Base-by-base conservation (phyloP, 2,113 vertebrate genomes). In the Strix uralensis region DNA sequence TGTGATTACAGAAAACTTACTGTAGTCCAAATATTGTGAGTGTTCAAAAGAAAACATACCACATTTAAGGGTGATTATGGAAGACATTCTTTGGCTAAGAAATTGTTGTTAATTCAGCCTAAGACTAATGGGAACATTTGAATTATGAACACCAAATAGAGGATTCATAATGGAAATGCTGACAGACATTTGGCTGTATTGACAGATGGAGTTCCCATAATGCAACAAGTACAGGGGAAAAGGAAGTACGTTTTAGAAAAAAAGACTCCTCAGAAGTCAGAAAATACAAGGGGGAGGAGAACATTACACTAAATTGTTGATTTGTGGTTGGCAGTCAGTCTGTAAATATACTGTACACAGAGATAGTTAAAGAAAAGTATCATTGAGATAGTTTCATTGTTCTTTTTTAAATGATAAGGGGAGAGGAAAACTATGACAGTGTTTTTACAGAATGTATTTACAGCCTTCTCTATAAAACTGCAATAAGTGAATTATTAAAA, bases 331-430 rank as follows among this genome's bases (percentile, higher is more conserved):
- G 34, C 55, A 88, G n/a, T 38, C 57, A 65, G 86, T 92, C 66
- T 90, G 46, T 80, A 83, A 84, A 88, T 52, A 87, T 34, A 83
- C 19, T 22, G 46, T 58, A 82, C 32, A 83, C 27, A 55, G 67
- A 96, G 46, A 78, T 25, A 91, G 55, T 82, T 85, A 95, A 96
- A 95, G 71, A 90, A 86, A 93, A 90, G 51, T 88, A 94, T 78
- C 46, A 91, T 78, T 66, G 69, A 54, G 58, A 95, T 81, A 27
- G 15, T 81, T 96, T 96, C 91, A 81, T 72, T 90, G 27, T 92
- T 88, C 74, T 96, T 71, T 86, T 95, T 97, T 86, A 91, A 92
- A 83, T 0, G 0, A 13, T 63, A 91, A 71, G 5, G 5, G 25
- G 12, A 94, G 30, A 74, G 15, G 32, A 59, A 92, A 91, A 86